Percentiles rank a stretch among this genome's conserved stretches.
Evolutionary conservation across 2,888 invertebrate genomes (phyloP).

Genomic region (Priocnemis perturbator): DNA sequence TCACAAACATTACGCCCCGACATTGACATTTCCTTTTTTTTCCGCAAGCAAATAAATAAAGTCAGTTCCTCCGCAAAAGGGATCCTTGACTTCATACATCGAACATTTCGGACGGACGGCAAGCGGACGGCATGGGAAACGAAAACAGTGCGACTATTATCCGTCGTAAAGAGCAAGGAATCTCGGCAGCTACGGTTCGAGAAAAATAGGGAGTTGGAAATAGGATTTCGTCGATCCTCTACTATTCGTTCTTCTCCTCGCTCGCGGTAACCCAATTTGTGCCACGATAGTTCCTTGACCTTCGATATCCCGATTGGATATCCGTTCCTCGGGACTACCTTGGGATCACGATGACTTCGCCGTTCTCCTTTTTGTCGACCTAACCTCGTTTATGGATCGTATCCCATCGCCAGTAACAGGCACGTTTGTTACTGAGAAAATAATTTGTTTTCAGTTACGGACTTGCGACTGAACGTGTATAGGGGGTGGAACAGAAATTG

Average conservation of each 20-base stretch:
- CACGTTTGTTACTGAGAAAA: not conserved
- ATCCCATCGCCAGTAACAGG: slow-evolving; percentile 9
- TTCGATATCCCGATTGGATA: slow-evolving; percentile 59
- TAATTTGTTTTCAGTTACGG: no score
- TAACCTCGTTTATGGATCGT: slow-evolving; percentile 5
- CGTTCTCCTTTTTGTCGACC: slow-evolving; percentile 5
- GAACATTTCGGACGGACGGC: no score
- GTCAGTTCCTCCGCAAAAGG: no score
- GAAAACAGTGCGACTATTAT: no score
- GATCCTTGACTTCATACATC: no score
- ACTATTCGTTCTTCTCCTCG: slow-evolving; percentile 18
- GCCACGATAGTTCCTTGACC: slow-evolving; percentile 57
- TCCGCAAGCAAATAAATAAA: no score
- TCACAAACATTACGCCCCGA: no score
- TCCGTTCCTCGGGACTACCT: slow-evolving; percentile 41
- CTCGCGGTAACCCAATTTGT: slow-evolving; percentile 56
- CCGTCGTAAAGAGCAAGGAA: slow-evolving; percentile 33
- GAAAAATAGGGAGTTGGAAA: slow-evolving; percentile 54
- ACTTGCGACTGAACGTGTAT: no score
- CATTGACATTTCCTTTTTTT: no score
- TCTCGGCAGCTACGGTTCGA: slow-evolving; percentile 26
- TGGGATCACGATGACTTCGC: slow-evolving; percentile 7
- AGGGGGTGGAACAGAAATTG: no score
- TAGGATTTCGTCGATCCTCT: slow-evolving; percentile 45
- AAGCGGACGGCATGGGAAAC: no score